These are phyloP conservation scores for Carposina sasakii DNA, from an alignment of 1,140 invertebrate species.

Conservation along the genomic window DNA sequence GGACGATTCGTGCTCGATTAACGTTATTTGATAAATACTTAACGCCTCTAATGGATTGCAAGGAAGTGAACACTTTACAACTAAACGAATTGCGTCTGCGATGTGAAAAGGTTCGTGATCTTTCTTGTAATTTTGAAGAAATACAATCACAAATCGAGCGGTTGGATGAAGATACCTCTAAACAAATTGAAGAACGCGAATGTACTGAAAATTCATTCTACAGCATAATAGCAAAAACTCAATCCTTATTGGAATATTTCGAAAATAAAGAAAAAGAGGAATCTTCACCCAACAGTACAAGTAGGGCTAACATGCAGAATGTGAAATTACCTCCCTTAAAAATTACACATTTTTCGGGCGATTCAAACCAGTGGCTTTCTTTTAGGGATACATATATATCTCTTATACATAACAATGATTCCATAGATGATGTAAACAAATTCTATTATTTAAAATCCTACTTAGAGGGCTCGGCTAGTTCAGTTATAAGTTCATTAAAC, in stretches of 20 bases:
- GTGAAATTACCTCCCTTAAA: background rate
- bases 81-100: background rate
- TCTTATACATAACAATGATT: background rate
- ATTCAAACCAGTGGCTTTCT: background rate
- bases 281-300: background rate
- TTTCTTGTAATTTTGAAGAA: background rate
- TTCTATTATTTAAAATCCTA: slow-evolving; percentile 6
- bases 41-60: background rate
- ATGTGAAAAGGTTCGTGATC: background rate
- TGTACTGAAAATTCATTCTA: background rate
- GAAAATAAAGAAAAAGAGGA: background rate
- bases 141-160: background rate
- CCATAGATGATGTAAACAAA: background rate
- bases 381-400: background rate
- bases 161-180: background rate
- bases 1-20: background rate
- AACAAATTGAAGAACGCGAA: background rate
- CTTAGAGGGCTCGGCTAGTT: slow-evolving; percentile 3
- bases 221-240: background rate
- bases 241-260: background rate
- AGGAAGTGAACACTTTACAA: background rate
- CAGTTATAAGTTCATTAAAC: slow-evolving; percentile 5
- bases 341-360: background rate
- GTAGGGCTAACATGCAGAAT: background rate
- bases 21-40: background rate